Base-by-base conservation (phyloP, 2,797 vertebrate genomes). In the Antennarius maculatus region DNA sequence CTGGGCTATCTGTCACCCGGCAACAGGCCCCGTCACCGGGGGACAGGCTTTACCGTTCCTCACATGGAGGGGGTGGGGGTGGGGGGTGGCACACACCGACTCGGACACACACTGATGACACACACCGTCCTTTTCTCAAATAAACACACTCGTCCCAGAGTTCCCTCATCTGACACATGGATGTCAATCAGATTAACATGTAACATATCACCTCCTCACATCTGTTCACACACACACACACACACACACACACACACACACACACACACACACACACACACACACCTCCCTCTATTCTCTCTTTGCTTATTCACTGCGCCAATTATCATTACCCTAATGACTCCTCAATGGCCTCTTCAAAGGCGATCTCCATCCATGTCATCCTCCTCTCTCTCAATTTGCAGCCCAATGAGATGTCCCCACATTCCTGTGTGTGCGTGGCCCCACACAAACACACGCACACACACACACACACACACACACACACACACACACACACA, bases 241-340 rank as follows among this genome's bases (percentile, higher is more conserved):
- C 6, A 54, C 67, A 54, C 51, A 29, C 56, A 43, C 57, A 47
- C 58, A 54, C 67, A 54, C 51, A 29, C 56, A 43, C 57, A 47
- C 70, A 61, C 59, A 65, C 55, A 63, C 59, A 50, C 54, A 61
- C 58, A 55, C 56, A 77, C 42, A 66, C 43, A 66, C 23, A 41
- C 69, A 63, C 77, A 72, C 70, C 74, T 72, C 81, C 77, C 78
- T 69, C 76, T 77, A 81, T 83, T 86, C 77, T 85, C 83, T 82
- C 79, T 86, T 87, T 91, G 89, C 86, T 92, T 91, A 89, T 91
- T 92, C 89, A 86, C 85, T 34, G 61, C 28, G 67, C 83, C 87
- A 90, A 91, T 92, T 90, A 90, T 90, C 89, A 89, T 93, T 91
- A 91, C 76, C 86, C 88, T 91, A 92, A 93, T 91, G 89, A 88